Evolutionary conservation across 2,888 invertebrate species (phyloP), one percentile per base, ranked within the genome.

Genomic region (Spicauda simplicius): DNA sequence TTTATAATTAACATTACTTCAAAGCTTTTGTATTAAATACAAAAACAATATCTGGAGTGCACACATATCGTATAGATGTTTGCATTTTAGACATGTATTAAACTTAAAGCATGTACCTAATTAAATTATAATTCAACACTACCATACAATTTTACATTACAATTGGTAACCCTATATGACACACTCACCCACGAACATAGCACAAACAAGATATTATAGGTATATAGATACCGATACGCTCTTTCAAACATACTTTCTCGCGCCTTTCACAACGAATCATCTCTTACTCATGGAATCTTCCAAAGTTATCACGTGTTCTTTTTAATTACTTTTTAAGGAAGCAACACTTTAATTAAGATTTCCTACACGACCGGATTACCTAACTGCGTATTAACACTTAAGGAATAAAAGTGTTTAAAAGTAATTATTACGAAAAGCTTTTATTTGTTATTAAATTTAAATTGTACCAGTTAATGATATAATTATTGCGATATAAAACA

Each of bases 161-260:
- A 2, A 14, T 41, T 41, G 41, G 14, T 14, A 41, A 41, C 41
- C 41, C 41, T 41, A 41, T 14, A 41, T 41, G 41, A 41, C 41
- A 14, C 41, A 41, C 41, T 14, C 41, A 14, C 73, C 71, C 68
- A 72, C 61, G 30, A 50, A 53, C 53, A 20, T 65, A 67, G 60
- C 64, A 63, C 70, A 70, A 74, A 70, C 37, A 56, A 41, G 12
- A 41, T 41, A 41, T 3, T 41, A 41, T 41, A 41, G 4, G 10
- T 33, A 33, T 33, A 33, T 10, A 33, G 25, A 33, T 33, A 33
- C 8, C 7, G 3, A 25, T 25, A 25, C 2, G 25, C 25, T 25
- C 25, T 33, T 33, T 33, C 33, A 8, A 33, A 33, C 59, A 56
- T 30, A 66, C 70, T 70, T 70, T 70, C 69, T 53, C 61, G 37